Percentiles rank a stretch among this genome's conserved stretches.
Evolutionary conservation across 2,888 invertebrate species (phyloP).

Genomic region (Agrochola litura): DNA sequence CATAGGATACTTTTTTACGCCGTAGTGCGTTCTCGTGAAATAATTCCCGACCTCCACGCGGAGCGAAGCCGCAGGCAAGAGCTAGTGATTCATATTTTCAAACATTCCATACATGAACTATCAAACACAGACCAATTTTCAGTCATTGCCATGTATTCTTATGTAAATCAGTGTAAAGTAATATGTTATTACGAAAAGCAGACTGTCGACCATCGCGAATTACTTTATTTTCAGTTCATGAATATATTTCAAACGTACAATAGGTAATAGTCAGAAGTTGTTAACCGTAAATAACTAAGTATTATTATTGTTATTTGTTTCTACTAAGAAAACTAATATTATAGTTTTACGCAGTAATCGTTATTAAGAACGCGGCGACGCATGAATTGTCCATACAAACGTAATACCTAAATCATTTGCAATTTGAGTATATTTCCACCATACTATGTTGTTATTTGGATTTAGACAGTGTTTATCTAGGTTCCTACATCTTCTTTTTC

Average conservation of each 20-base stretch:
- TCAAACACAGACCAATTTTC: neutral
- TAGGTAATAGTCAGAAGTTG: neutral
- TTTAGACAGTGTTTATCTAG: too few species aligned
- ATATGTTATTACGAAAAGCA: neutral
- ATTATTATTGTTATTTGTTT: neutral
- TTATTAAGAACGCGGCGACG: too few species aligned
- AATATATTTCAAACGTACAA: conserved; percentile 4
- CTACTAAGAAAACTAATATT: neutral
- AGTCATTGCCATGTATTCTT: conserved; percentile 2
- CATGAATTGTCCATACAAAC: too few species aligned
- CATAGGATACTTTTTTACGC: too few species aligned
- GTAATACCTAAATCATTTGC: too few species aligned
- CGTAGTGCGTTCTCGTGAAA: too few species aligned
- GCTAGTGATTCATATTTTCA: neutral
- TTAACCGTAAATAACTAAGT: neutral
- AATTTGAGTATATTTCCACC: too few species aligned
- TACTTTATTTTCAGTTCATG: conserved; percentile 7
- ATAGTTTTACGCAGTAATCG: neutral
- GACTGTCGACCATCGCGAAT: neutral
- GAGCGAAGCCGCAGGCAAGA: too few species aligned
- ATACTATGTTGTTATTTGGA: too few species aligned
- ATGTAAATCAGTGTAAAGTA: conserved; percentile 12
- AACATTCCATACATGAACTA: neutral
- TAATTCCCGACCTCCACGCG: too few species aligned
- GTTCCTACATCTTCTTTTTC: too few species aligned